phyloP scores from a whole-genome alignment of 2,888 invertebrate genomes.

The Apamea epomidion region DNA sequence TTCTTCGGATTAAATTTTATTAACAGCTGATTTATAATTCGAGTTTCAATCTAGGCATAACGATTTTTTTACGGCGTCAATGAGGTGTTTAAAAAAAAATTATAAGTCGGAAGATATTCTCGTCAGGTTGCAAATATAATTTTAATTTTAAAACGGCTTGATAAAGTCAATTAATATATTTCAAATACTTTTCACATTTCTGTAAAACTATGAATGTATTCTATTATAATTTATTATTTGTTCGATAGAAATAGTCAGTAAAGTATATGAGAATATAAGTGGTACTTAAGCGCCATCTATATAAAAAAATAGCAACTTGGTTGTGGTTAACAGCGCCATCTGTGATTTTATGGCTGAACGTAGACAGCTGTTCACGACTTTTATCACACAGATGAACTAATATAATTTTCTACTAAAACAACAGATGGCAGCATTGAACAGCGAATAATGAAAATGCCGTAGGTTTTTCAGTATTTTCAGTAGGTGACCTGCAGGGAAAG shows the following conservation, averaged over 20 bases:
- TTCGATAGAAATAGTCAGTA: not conserved
- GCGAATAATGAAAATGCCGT: not conserved
- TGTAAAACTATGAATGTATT: too few species aligned
- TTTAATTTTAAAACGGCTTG: not conserved
- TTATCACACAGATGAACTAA: too few species aligned
- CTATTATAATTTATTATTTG: not conserved
- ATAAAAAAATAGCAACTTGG: accelerated
- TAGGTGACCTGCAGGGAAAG: not conserved
- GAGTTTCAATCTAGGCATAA: conserved; percentile 46
- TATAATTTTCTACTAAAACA: not conserved
- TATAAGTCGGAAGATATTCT: conserved; percentile 43
- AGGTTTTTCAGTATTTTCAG: not conserved
- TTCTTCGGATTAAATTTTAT: conserved; percentile 16
- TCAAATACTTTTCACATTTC: accelerated
- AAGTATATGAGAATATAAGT: conserved; percentile 16
- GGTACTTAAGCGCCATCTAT: conserved; percentile 29
- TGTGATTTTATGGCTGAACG: not conserved
- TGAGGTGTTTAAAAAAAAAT: conserved; percentile 28
- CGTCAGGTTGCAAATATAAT: not conserved
- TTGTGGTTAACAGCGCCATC: conserved; percentile 28
- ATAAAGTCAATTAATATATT: too few species aligned
- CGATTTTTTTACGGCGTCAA: conserved; percentile 40
- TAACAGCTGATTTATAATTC: conserved; percentile 51
- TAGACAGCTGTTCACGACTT: not conserved
- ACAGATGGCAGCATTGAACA: conserved; percentile 34